These are phyloP conservation scores for Melanitta fusca DNA, from an alignment of 2,797 vertebrate species.

Conservation along the genomic window DNA sequence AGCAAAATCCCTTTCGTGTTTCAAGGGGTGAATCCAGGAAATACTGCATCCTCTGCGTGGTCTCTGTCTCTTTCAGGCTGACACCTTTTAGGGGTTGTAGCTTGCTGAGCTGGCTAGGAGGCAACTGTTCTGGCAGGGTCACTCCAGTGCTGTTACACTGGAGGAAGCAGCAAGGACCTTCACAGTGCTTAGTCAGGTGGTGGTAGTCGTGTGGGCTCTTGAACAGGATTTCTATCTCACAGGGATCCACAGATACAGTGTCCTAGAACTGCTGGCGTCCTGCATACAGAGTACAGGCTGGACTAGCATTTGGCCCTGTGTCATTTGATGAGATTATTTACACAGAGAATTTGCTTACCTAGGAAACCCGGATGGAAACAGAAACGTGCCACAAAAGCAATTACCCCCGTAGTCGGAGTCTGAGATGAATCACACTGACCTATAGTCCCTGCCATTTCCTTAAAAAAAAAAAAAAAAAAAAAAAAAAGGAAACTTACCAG, in stretches of 20 bases:
- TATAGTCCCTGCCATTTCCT: not conserved
- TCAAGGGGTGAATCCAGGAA: not conserved
- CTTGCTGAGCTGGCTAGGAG: not conserved
- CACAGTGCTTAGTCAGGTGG: not conserved
- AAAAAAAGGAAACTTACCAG: not conserved
- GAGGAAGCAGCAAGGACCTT: not conserved
- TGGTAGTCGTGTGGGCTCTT: not conserved
- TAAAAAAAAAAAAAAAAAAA: not conserved
- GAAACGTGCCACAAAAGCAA: not conserved
- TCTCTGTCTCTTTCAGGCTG: not conserved
- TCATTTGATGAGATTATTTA: slow-evolving; percentile 16
- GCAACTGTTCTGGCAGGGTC: not conserved
- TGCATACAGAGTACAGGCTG: not conserved
- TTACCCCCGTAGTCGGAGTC: not conserved
- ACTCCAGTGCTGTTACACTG: not conserved
- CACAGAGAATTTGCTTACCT: not conserved
- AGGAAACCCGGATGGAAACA: not conserved
- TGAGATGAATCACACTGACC: not conserved
- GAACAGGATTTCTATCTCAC: not conserved
- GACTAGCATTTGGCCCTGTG: not conserved
- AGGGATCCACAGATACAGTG: not conserved
- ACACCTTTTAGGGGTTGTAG: not conserved
- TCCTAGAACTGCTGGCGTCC: not conserved
- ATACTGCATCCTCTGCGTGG: not conserved
- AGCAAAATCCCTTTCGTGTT: not conserved